phyloP scores from a whole-genome alignment of 2,888 invertebrate species.

The Buathra laborator region DNA sequence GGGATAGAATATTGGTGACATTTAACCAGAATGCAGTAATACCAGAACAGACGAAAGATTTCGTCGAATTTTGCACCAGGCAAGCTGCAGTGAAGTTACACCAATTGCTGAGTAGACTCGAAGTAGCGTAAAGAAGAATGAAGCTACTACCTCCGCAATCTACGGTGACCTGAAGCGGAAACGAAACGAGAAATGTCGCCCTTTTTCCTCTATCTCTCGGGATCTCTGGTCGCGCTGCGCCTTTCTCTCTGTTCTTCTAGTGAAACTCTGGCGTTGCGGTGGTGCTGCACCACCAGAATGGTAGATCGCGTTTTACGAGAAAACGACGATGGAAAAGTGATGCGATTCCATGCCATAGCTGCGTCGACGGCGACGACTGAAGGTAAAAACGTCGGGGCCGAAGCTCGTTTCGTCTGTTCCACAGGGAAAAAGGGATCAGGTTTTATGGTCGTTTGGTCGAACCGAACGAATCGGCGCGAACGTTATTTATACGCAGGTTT shows the following conservation, averaged over 20 bases:
- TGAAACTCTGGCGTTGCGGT: not conserved
- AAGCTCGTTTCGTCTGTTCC: not conserved
- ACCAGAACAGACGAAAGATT: constrained; percentile 4
- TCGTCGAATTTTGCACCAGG: not conserved
- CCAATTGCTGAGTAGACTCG: constrained; percentile 54
- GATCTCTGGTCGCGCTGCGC: not conserved
- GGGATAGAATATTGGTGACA: not conserved
- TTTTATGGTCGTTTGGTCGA: constrained; percentile 44
- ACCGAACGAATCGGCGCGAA: constrained; percentile 23
- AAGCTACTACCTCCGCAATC: constrained; percentile 11
- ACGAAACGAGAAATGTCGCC: constrained; percentile 38
- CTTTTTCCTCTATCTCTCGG: constrained; percentile 15
- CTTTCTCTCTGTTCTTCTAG: constrained; percentile 11
- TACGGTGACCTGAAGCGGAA: constrained; percentile 42
- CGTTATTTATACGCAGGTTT: not conserved
- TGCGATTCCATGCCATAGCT: constrained; percentile 33
- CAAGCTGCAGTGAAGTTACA: not conserved
- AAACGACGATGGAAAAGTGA: constrained; percentile 20
- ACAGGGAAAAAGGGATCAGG: constrained; percentile 17
- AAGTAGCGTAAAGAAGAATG: constrained; percentile 36
- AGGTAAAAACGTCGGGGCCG: constrained; percentile 31
- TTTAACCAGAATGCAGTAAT: not conserved
- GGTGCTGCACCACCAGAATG: constrained; percentile 15
- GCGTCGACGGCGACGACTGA: not conserved
- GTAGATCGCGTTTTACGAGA: constrained; percentile 53